These are phyloP conservation scores for Phymorhynchus buccinoides DNA, from an alignment of 1,140 invertebrate genomes.

Conservation along the genomic window DNA sequence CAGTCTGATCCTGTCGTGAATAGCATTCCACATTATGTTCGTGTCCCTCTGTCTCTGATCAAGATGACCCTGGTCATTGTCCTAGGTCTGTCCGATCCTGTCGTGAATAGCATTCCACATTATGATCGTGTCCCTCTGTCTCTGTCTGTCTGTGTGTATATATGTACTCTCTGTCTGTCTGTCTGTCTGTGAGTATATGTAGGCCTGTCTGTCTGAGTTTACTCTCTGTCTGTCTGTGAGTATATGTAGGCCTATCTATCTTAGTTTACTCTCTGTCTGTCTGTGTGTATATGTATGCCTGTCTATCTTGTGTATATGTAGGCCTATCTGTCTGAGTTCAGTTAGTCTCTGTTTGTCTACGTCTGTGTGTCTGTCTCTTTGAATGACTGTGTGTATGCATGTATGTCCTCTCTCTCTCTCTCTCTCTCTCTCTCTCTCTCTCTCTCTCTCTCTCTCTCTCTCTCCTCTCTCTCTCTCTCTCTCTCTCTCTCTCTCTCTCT, in stretches of 20 bases:
- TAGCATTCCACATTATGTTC: too few species aligned
- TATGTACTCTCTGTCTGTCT: background rate
- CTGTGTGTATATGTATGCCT: background rate
- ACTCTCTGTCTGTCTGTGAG: background rate
- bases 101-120: too few species aligned
- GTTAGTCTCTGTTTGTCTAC: background rate
- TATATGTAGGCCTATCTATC: background rate
- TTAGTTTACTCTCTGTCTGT: background rate
- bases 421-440: background rate
- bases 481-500: background rate
- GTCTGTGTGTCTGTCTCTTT: constrained; percentile 1
- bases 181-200: background rate
- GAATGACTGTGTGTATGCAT: background rate
- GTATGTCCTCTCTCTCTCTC: background rate
- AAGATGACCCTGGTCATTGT: too few species aligned
- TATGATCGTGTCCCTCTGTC: too few species aligned
- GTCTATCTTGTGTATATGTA: background rate
- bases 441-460: background rate
- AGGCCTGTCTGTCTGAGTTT: background rate
- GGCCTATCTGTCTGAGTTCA: background rate
- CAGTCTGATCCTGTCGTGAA: too few species aligned
- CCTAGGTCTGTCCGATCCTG: too few species aligned
- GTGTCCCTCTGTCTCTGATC: too few species aligned
- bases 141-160: background rate
- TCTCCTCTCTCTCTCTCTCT: background rate